Conservation (phyloP, 2,797 vertebrate genomes). For the Dendrocincla fuliginosa region DNA sequence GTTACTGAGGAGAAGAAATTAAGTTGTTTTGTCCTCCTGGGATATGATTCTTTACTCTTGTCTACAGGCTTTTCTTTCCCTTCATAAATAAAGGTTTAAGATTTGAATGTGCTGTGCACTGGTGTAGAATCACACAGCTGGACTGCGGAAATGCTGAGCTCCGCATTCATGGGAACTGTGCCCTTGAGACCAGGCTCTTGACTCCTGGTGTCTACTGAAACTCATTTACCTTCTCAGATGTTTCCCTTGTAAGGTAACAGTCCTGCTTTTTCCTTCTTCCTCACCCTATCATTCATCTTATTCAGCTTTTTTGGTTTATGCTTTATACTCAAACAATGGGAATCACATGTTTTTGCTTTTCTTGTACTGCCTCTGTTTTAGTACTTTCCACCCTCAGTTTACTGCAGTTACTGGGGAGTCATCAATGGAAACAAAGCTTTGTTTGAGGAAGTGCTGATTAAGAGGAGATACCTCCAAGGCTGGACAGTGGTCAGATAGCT, state of each 20-base stretch:
- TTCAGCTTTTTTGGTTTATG: background rate
- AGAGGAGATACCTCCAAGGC: background rate
- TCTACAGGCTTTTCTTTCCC: background rate
- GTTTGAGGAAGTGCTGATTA: background rate
- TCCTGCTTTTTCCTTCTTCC: background rate
- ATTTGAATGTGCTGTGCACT: background rate
- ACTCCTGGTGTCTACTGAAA: background rate
- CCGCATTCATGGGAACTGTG: background rate
- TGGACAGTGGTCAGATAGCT: background rate
- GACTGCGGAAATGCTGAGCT: background rate
- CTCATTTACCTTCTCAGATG: background rate
- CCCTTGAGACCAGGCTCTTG: background rate
- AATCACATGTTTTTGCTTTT: background rate
- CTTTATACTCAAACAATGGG: background rate
- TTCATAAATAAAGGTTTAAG: background rate
- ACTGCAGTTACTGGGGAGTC: background rate
- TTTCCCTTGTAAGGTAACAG: conserved; percentile 12
- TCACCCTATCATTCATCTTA: background rate
- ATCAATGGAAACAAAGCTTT: background rate
- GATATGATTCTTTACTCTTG: background rate
- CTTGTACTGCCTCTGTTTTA: background rate
- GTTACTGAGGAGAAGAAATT: background rate
- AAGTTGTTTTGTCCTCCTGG: background rate
- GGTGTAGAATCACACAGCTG: background rate
- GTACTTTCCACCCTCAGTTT: background rate